phyloP scores from a whole-genome alignment of 2,113 vertebrate species.

The Nothoprocta pentlandii region DNA sequence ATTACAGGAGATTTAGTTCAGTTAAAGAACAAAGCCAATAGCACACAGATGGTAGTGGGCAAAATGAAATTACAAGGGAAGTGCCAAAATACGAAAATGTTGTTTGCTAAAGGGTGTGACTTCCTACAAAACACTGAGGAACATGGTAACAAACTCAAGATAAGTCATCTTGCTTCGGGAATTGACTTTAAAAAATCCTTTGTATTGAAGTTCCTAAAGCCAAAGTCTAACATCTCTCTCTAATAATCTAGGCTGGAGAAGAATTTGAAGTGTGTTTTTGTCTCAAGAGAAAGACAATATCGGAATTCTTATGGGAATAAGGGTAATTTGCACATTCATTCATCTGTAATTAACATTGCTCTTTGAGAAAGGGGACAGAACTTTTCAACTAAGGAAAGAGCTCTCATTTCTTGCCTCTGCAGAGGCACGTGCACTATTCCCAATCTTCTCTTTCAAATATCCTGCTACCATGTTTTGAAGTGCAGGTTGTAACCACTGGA shows the following conservation, averaged over 20 bases:
- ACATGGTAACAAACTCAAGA: rapidly evolving
- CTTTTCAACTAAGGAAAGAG: neutral
- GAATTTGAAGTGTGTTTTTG: neutral
- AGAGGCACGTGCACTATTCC: no score
- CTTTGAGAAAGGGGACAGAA: neutral
- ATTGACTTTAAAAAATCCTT: neutral
- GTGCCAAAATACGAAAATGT: neutral
- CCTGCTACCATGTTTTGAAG: no score
- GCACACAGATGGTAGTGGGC: neutral
- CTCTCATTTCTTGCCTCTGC: no score
- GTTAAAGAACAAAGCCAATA: neutral
- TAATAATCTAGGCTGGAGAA: neutral
- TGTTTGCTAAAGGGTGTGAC: rapidly evolving
- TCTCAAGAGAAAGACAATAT: neutral
- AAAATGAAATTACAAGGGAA: neutral
- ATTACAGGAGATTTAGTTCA: neutral
- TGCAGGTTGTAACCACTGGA: neutral
- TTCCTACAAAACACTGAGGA: neutral
- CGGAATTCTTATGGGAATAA: neutral
- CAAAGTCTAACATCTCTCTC: neutral
- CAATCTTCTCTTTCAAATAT: no score
- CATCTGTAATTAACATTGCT: neutral
- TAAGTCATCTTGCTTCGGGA: neutral
- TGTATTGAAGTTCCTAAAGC: neutral
- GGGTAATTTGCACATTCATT: neutral